Conservation (phyloP, 2,113 vertebrate genomes). For the Papio anubis region DNA sequence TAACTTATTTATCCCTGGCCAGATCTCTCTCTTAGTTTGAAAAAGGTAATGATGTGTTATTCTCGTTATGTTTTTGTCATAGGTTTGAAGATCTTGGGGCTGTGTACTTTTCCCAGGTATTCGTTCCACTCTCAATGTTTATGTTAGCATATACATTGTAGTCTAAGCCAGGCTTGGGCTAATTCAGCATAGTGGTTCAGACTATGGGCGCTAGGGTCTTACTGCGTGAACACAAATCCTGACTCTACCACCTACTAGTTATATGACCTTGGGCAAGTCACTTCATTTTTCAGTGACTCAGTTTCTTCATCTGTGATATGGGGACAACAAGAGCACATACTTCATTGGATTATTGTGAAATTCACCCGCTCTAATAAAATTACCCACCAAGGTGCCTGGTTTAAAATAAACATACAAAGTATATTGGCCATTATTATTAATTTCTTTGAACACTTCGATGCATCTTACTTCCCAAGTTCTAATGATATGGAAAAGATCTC, state of each 20-base stretch:
- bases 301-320: background rate
- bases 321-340: background rate
- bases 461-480: background rate
- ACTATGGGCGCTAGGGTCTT: background rate
- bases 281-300: conserved; percentile 7
- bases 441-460: background rate
- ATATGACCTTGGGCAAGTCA: background rate
- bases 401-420: background rate
- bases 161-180: background rate
- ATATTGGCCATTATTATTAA: background rate
- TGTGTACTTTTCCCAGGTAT: background rate
- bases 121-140: background rate
- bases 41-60: background rate
- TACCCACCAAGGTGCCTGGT: background rate
- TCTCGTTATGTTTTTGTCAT: background rate
- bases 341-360: background rate
- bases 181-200: background rate
- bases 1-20: background rate
- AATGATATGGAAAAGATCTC: background rate
- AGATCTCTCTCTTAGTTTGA: background rate
- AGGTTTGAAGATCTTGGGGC: background rate
- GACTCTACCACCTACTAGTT: background rate
- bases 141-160: background rate
- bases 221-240: background rate
- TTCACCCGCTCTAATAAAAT: background rate